phyloP scores from a whole-genome alignment of 2,113 vertebrate genomes.

The Siniperca chuatsi region DNA sequence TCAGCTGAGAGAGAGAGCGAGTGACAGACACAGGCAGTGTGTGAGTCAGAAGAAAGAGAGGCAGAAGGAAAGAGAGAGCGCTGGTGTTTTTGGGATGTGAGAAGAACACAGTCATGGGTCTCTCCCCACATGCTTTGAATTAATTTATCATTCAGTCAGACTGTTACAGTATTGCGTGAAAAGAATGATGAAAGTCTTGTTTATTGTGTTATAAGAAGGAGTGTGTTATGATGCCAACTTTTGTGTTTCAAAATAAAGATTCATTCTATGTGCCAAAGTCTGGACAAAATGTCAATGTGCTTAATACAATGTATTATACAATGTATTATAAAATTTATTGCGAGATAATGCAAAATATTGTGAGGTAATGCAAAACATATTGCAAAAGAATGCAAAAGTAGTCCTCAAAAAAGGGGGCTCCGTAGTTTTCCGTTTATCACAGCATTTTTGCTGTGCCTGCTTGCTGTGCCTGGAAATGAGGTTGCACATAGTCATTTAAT shows the following conservation, averaged over 20 bases:
- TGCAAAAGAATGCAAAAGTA: too few relatives aligned
- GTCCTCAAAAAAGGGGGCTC: too few relatives aligned
- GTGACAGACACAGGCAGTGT: neutral
- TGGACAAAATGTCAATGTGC: neutral
- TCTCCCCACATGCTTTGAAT: slow-evolving; percentile 21
- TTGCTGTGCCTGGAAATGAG: too few relatives aligned
- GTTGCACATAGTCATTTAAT: neutral
- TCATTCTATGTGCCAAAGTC: neutral
- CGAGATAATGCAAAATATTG: too few relatives aligned
- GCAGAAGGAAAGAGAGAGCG: neutral
- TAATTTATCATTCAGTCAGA: slow-evolving; percentile 21
- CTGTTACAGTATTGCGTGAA: neutral
- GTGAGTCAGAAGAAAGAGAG: slow-evolving; percentile 15
- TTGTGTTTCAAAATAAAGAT: too few relatives aligned
- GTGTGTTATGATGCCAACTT: neutral
- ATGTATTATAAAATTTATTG: too few relatives aligned
- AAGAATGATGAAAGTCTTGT: neutral
- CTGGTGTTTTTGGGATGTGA: slow-evolving; percentile 17
- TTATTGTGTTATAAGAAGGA: neutral
- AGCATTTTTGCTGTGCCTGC: too few relatives aligned
- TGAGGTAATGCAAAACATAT: too few relatives aligned
- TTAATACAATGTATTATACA: neutral
- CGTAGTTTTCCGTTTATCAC: too few relatives aligned
- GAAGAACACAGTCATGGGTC: slow-evolving; percentile 1
- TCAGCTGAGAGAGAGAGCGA: slow-evolving; percentile 47